These are phyloP conservation scores for Amphiprion clarkii DNA, from an alignment of 2,797 vertebrate species.

Conservation along the genomic window DNA sequence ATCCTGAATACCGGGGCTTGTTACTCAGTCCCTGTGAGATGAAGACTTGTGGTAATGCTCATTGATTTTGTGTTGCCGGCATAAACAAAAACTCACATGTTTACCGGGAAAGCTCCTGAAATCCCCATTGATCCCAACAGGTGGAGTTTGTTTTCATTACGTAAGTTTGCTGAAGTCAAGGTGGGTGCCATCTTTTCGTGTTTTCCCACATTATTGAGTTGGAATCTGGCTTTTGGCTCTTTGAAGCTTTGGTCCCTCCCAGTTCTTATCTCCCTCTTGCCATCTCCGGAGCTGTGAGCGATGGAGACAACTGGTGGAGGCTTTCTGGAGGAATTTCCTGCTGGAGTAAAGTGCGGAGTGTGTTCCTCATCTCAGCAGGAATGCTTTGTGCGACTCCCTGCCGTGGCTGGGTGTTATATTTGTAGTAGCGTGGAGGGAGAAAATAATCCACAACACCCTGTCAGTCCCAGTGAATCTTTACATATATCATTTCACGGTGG, in stretches of 20 bases:
- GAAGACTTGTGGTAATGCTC: slow-evolving; percentile 72
- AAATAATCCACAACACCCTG: slow-evolving; percentile 34
- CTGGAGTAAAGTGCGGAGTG: slow-evolving; percentile 28
- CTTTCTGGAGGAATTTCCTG: slow-evolving; percentile 55
- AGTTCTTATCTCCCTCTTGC: slow-evolving; percentile 7
- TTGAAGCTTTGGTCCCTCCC: slow-evolving; percentile 20
- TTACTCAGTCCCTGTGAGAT: slow-evolving; percentile 66
- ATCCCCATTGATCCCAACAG: slow-evolving; percentile 69
- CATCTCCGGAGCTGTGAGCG: slow-evolving; percentile 49
- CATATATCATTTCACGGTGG: slow-evolving; percentile 38
- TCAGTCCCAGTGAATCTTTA: slow-evolving; percentile 40
- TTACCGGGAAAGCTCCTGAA: slow-evolving; percentile 68
- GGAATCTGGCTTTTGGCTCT: slow-evolving; percentile 1
- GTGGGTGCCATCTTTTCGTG: slow-evolving; percentile 31
- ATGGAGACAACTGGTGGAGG: slow-evolving; percentile 66
- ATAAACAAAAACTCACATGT: slow-evolving; percentile 53
- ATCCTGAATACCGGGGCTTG: slow-evolving; percentile 69
- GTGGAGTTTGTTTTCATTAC: slow-evolving; percentile 67
- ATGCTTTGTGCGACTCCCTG: slow-evolving; percentile 14
- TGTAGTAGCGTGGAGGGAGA: slow-evolving; percentile 20
- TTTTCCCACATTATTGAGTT: slow-evolving; percentile 52
- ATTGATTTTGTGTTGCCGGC: slow-evolving; percentile 74
- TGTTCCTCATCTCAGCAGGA: slow-evolving; percentile 9
- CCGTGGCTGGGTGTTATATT: slow-evolving; percentile 1
- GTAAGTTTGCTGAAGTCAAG: slow-evolving; percentile 39